phyloP scores from a whole-genome alignment of 2,113 vertebrate genomes.

The Anolis sagrei region DNA sequence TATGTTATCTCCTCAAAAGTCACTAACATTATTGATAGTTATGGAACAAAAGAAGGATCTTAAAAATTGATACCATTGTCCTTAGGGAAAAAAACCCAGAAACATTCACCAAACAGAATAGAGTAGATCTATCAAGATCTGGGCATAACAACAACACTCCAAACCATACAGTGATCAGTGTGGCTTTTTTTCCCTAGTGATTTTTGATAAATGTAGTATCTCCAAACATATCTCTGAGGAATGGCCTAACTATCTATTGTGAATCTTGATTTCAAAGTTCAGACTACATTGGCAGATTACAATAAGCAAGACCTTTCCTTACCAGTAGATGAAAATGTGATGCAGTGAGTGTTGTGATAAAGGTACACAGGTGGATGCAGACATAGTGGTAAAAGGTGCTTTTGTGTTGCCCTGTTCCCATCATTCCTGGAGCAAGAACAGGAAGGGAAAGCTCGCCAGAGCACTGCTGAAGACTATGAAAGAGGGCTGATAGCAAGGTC shows the following conservation, averaged over 20 bases:
- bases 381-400: slow-evolving; percentile 87
- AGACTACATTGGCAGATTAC: not conserved
- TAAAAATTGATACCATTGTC: not conserved
- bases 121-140: not conserved
- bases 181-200: no score
- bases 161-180: not conserved
- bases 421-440: slow-evolving; percentile 80
- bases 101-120: not conserved
- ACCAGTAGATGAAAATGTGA: slow-evolving; percentile 86
- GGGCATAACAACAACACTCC: not conserved
- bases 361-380: slow-evolving; percentile 88
- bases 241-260: not conserved
- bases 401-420: slow-evolving; percentile 79
- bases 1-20: not conserved
- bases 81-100: not conserved
- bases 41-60: not conserved
- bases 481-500: slow-evolving; percentile 83
- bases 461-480: slow-evolving; percentile 84
- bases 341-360: slow-evolving; percentile 81
- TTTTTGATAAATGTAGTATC: not conserved
- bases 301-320: slow-evolving; percentile 51
- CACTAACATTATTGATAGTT: not conserved
- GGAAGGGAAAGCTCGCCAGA: slow-evolving; percentile 84
- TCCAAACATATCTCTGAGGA: not conserved
- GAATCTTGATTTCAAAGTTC: not conserved